Evolutionary conservation across 2,888 invertebrate genomes (phyloP), one percentile per base, ranked within the genome.

Genomic region (Rhagonycha fulva): DNA sequence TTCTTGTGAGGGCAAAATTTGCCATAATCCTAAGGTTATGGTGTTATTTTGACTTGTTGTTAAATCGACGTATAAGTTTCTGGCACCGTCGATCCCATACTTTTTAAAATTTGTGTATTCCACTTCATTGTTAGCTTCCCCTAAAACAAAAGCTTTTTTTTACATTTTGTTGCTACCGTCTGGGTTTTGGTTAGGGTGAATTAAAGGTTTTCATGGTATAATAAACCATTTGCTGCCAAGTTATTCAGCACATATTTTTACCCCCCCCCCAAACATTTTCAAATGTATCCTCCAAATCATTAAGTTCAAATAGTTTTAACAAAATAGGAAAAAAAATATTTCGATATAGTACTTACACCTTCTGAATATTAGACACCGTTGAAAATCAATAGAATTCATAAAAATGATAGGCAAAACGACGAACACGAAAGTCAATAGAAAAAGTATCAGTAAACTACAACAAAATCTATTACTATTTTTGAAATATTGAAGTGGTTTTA

Each of bases 341-440:
- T n/a, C 7, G 12, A 28, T 60, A 68, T 68, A 66, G 4, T 81
- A 90, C 91, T 91, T 89, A 94, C 94, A 93, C 84, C 93, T 94
- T 78, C 92, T 89, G 81, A 94, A 94, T 9, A 94, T 88, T 67
- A 94, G 89, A 80, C 90, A 90, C 71, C 92, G 89, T 82, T 94
- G 92, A 78, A 94, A 89, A 1, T 90, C 88, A 80, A 92, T 91
- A 0, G 93, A 94, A 84, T 91, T 93, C 81, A 91, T 92, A 86
- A 94, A 94, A 80, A 93, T 87, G 14, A 94, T 83, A 5, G 94
- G 94, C 72, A 93, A 88, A 69, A 93, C 85, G 2, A 91, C 91
- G 76, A 94, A 92, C 77, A 93, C 86, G 79, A 93, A 83, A 2
- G 5, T 24, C 23, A 66, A 66, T 2, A 24, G 5, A n/a, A 66